These are phyloP conservation scores for Slavum lentiscoides DNA, from an alignment of 2,888 invertebrate genomes.

Conservation along the genomic window DNA sequence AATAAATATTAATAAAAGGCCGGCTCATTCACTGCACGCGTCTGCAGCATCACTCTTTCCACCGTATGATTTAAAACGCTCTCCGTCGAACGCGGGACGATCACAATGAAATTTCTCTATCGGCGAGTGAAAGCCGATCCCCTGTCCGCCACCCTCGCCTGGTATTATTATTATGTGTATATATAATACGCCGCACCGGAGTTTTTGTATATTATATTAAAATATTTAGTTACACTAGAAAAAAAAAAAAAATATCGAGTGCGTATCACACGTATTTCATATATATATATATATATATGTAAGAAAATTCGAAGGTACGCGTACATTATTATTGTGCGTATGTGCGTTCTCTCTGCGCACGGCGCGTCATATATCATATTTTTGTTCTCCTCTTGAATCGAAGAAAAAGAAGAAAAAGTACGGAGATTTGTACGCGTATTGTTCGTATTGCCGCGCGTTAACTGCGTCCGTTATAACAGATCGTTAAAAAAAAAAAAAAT, in stretches of 20 bases:
- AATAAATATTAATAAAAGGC: no score
- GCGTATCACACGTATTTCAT: background rate
- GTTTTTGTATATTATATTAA: slow-evolving; percentile 6
- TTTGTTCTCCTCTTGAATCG: no score
- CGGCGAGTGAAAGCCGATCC: slow-evolving; percentile 29
- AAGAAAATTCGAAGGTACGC: background rate
- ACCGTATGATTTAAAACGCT: background rate
- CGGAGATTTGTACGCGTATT: background rate
- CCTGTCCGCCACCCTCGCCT: background rate
- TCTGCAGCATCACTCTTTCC: no score
- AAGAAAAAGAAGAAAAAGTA: no score
- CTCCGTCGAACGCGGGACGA: background rate
- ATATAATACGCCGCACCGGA: background rate
- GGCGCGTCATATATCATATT: no score
- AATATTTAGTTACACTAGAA: slow-evolving; percentile 44
- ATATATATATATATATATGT: background rate
- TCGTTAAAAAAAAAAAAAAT: slow-evolving; percentile 28
- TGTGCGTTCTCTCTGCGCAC: no score
- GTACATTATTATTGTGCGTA: background rate
- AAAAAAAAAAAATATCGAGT: background rate
- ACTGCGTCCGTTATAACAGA: background rate
- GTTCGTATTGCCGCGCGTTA: background rate
- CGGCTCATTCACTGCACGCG: no score
- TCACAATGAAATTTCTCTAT: slow-evolving; percentile 9
- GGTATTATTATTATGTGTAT: background rate